Evolutionary conservation across 2,888 invertebrate genomes (phyloP).

Genomic region (Clitarchus hookeri): DNA sequence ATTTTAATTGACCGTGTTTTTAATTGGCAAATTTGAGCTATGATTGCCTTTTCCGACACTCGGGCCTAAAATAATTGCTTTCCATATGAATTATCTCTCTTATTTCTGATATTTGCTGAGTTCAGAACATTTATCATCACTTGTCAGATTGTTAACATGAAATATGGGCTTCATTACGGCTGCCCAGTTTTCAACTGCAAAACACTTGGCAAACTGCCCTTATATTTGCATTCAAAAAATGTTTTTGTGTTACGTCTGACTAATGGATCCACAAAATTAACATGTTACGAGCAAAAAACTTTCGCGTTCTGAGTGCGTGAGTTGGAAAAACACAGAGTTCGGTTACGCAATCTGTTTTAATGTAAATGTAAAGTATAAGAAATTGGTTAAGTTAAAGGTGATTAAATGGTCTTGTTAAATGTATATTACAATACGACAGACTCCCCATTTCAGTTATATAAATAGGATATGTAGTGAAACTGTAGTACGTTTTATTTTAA

Average conservation of each 20-base stretch:
- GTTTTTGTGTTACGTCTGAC: not conserved
- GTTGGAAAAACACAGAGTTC: no score
- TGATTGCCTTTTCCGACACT: no score
- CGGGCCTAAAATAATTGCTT: not conserved
- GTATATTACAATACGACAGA: no score
- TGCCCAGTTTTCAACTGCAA: not conserved
- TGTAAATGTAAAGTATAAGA: no score
- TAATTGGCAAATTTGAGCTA: no score
- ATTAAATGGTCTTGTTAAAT: no score
- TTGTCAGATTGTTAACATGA: not conserved
- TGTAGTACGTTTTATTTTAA: no score
- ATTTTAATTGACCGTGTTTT: no score
- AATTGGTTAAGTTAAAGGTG: no score
- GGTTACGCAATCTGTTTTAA: no score
- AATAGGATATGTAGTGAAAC: no score
- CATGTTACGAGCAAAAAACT: not conserved
- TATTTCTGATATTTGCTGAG: not conserved
- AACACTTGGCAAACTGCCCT: not conserved
- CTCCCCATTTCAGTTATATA: no score
- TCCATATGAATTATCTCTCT: not conserved
- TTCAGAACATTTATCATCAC: not conserved
- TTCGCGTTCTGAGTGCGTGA: not conserved
- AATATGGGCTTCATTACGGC: constrained; percentile 7
- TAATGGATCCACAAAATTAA: not conserved
- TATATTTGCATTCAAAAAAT: not conserved